phyloP scores from a whole-genome alignment of 2,113 vertebrate species.

The Pelodiscus sinensis region DNA sequence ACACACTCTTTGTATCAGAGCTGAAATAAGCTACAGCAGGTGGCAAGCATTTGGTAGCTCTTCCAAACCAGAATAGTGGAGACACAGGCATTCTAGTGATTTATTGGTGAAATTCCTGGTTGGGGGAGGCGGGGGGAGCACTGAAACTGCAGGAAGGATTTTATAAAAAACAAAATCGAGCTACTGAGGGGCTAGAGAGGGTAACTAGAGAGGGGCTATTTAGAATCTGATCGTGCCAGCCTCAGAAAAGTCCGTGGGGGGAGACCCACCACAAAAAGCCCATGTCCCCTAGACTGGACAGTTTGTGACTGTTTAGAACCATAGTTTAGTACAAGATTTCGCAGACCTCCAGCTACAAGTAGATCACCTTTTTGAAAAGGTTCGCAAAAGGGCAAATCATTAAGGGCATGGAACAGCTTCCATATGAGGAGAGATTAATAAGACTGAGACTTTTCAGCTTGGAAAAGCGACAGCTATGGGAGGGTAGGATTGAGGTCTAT shows the following conservation, averaged over 20 bases:
- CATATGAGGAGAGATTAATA: no score
- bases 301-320: not conserved
- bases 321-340: not conserved
- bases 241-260: not conserved
- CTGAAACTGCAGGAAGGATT: not conserved
- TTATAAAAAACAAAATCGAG: not conserved
- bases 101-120: not conserved
- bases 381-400: no score
- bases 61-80: fast-evolving
- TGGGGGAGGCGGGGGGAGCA: not conserved
- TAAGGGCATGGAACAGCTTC: no score
- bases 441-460: no score
- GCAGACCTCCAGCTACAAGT: not conserved
- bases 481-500: no score
- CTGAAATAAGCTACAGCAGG: not conserved
- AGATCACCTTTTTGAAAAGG: not conserved
- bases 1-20: fast-evolving
- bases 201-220: not conserved
- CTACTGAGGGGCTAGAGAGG: no score
- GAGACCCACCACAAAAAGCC: not conserved
- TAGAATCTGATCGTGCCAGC: not conserved
- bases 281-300: not conserved
- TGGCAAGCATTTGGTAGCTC: not conserved
- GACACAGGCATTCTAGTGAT: not conserved
- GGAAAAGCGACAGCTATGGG: no score